Evolutionary conservation across 2,888 invertebrate genomes (phyloP), one percentile per base, ranked within the genome.

Genomic region (Trissolcus brochymenae): DNA sequence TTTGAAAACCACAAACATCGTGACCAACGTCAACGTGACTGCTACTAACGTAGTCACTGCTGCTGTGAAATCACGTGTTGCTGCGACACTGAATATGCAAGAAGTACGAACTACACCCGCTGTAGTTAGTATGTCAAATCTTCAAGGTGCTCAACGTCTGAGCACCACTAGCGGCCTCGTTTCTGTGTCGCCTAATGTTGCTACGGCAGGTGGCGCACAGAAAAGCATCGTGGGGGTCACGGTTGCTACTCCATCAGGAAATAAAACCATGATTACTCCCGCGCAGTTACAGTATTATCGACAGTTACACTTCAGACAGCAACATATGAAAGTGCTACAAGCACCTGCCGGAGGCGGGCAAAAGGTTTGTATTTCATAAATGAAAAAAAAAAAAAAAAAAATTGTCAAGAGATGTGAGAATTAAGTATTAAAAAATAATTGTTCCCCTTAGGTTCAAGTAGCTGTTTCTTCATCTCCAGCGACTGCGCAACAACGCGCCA

Each of bases 251-350:
- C 82, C 86, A 0, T 78, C 86, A 43, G 90, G 91, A 66, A 90
- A 89, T 50, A 92, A 92, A 84, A 89, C 91, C 4, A 85, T 51
- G 51, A 51, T 92, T 19, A 91, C 91, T 19, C 90, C 90, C 2
- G 91, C 91, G 0, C 93, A 92, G 80, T 82, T 92, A 65, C 92
- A 93, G 82, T 90, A 93, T 82, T 92, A 93, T 81, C 91, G 93
- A n/a, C 94, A 76, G 84, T 88, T 80, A 81, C 90, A 66, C 83
- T 90, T 79, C 74, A 90, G 81, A 85, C 91, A 79, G 84, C 81
- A 81, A 13, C 81, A 87, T 11, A 76, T 85, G 4, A 88, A 88
- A 68, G 84, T 84, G 3, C 43, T 88, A 4, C 88, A 89, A 14
- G 85, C 85, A 0, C 88, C 87, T 40, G 85, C 85, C 0, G 84